Evolutionary conservation across 1,140 invertebrate genomes (phyloP), one percentile per base, ranked within the genome.

Genomic region (Calosoma granatense): DNA sequence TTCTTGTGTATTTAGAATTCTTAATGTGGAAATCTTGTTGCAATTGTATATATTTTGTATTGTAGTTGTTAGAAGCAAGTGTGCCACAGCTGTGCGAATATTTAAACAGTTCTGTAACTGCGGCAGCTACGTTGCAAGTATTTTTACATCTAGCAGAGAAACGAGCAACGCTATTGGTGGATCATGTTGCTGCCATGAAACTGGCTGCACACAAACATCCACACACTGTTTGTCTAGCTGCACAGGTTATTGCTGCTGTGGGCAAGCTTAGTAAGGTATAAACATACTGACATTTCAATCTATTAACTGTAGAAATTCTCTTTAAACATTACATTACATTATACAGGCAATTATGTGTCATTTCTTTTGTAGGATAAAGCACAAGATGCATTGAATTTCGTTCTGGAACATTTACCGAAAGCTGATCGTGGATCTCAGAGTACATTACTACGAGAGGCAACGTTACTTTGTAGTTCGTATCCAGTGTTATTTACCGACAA

Each of bases 31-130:
- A 9, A 11, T 53, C 17, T 11, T 20, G 11, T 9, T 9, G 14
- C 11, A 53, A 4, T 51, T n/a, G n/a, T 51, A 56, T 56, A 20
- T 69, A 67, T 57, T 66, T 62, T 58, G 59, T 69, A 67, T 73
- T 74, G 53, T 69, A 82, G 83, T 67, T 87, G 57, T 70, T 93
- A 39, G 84, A 88, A 71, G 81, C 85, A 1, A 86, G 85, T 66
- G 76, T 93, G 20, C 81, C 85, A 1, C 85, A 90, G 67, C 73
- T 93, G 39, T 80, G 85, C 61, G 83, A 86, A n/a, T 88, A 87
- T 65, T 66, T 88, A 9, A 75, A 74, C 19, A 75, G 75, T 57
- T 71, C 76, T 12, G 70, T 74, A 21, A 81, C 81, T 3, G 79
- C 79, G 15, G 62, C 76, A 20, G 70, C 81, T 47, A 83, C 86